Base-by-base conservation (phyloP, 2,888 invertebrate genomes). In the Apamea sordens region DNA sequence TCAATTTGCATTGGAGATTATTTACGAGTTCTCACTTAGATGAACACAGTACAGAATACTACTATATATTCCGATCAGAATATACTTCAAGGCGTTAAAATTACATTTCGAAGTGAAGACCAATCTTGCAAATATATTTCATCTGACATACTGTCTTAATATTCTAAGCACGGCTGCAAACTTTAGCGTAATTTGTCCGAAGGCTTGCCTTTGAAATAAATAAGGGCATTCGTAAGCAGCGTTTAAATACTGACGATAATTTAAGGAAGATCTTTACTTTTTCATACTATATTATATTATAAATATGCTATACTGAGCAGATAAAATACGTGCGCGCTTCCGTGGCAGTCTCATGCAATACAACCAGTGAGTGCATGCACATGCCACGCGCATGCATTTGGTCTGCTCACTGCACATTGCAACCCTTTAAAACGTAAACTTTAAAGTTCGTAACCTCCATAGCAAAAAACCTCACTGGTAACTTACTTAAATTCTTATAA, bases 181-280 rank as follows among this genome's bases (percentile, higher is more conserved):
- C 87, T 90, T 85, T 67, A 76, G 71, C 72, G 79, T 90, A 87
- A 90, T 90, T 89, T 86, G 78, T 64, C 53, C 64, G 71, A 69
- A 47, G 78, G 28, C 70, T 75, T 82, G 85, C 73, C 76, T 73
- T 69, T 72, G 44, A 83, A 90, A 67, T 79, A 77, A 75, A 32
- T 32, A 32, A 32, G 32, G 67, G 61, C 75, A 79, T 78, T 76
- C 13, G 56, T n/a, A n/a, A 13, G 56, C n/a, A n/a, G 11, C 56
- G 63, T 63, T 75, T 61, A 72, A 82, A 69, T n/a, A 77, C 47
- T 65, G 61, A 50, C 56, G 61, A 67, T 76, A 73, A 76, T 77
- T 76, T 67, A 73, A 28, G 10, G 18, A 79, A 77, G 68, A 61
- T 68, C 11, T 65, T 63, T 28, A 65, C 0, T 36, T 67, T 15